Percentiles rank a stretch among this genome's conserved stretches.
These are phyloP conservation scores for Leucoraja ocellata DNA, from an alignment of 2,797 vertebrate genomes.

Conservation along the genomic window DNA sequence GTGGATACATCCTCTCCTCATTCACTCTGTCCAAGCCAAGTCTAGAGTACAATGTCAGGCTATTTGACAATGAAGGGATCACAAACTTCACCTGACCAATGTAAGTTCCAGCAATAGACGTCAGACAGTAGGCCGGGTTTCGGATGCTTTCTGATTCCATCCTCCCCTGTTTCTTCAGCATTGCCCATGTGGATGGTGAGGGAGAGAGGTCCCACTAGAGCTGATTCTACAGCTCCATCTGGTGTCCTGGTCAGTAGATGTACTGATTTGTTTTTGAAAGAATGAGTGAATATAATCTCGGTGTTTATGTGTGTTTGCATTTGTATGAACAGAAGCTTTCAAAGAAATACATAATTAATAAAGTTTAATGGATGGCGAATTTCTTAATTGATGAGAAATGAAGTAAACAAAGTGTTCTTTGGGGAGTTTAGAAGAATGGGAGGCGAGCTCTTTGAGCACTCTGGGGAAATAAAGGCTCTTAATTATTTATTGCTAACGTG, in stretches of 20 bases:
- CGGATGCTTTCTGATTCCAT: not conserved
- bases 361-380: not conserved
- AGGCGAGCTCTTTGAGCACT: too few species aligned
- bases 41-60: not conserved
- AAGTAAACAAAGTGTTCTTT: too few species aligned
- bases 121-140: too few species aligned
- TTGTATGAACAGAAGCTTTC: not conserved
- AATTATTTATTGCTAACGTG: not conserved
- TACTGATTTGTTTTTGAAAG: not conserved
- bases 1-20: too few species aligned
- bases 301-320: not conserved
- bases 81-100: not conserved
- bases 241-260: not conserved
- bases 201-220: too few species aligned
- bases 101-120: not conserved
- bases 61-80: not conserved
- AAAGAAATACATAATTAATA: not conserved
- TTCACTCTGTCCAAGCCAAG: too few species aligned
- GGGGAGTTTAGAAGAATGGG: too few species aligned
- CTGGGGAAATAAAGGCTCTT: not conserved
- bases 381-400: too few species aligned
- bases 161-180: not conserved
- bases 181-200: too few species aligned
- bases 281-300: not conserved
- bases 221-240: not conserved